These are phyloP conservation scores for Mimumesa dahlbomi DNA, from an alignment of 2,888 invertebrate genomes.

Conservation along the genomic window DNA sequence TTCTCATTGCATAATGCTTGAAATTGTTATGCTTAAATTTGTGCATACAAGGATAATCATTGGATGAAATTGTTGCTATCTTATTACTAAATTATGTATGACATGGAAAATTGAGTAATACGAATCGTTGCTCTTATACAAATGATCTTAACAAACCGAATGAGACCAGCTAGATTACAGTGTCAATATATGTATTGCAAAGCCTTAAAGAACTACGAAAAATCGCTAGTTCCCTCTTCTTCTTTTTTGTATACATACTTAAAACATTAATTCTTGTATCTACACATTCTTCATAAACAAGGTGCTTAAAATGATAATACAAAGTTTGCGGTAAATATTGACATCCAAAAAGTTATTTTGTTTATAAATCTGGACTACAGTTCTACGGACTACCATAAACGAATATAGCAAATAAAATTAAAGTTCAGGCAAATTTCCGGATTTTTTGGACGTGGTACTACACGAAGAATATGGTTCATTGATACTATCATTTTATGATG, in stretches of 20 bases:
- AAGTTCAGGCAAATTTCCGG: too few relatives aligned
- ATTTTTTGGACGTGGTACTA: too few relatives aligned
- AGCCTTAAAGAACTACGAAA: background rate
- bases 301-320: background rate
- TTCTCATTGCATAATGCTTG: conserved; percentile 45
- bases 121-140: conserved; percentile 7
- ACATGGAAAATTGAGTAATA: background rate
- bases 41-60: conserved; percentile 32
- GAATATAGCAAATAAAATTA: too few relatives aligned
- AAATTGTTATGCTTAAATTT: conserved; percentile 48
- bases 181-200: conserved; percentile 47
- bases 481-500: conserved; percentile 21
- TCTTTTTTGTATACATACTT: background rate
- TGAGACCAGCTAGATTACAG: conserved; percentile 45
- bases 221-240: background rate
- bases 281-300: background rate
- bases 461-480: too few relatives aligned
- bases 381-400: too few relatives aligned
- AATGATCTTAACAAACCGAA: conserved; percentile 11
- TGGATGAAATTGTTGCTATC: conserved; percentile 4
- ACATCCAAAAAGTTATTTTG: too few relatives aligned
- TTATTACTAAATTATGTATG: conserved; percentile 29
- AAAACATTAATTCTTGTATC: background rate
- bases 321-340: background rate
- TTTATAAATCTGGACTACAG: too few relatives aligned